Conservation (phyloP, 2,113 vertebrate genomes). For the Puma concolor region DNA sequence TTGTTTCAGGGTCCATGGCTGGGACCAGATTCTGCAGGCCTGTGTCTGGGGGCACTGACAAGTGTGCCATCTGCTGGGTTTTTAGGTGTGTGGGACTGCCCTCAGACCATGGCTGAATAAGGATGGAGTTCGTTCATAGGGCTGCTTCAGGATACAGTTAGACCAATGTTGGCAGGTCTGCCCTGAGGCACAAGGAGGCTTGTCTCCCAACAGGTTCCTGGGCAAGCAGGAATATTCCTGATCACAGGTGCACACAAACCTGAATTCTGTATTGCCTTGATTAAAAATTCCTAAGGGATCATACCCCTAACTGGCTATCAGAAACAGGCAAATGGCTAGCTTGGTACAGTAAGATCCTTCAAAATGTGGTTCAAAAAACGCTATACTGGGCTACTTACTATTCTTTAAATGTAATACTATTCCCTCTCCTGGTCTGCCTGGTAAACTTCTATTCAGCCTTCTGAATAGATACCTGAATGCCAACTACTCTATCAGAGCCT, state of each 20-base stretch:
- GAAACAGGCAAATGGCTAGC: background rate
- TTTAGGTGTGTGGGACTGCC: background rate
- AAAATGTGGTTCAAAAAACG: background rate
- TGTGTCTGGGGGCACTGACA: background rate
- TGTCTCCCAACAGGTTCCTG: background rate
- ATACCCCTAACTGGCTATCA: background rate
- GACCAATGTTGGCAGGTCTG: background rate
- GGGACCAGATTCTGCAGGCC: background rate
- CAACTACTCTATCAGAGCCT: background rate
- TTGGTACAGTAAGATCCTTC: background rate
- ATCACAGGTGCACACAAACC: background rate
- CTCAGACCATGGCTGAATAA: background rate
- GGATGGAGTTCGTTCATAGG: background rate
- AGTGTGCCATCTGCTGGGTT: background rate
- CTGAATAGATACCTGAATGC: background rate
- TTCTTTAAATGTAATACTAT: background rate
- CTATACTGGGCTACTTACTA: background rate
- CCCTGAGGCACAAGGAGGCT: background rate
- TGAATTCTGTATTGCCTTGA: background rate
- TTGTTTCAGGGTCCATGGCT: background rate
- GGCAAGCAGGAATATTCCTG: background rate
- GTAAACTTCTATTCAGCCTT: background rate
- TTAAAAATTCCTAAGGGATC: background rate
- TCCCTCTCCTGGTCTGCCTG: background rate
- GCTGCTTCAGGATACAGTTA: background rate